These are phyloP conservation scores for Frieseomelitta varia DNA, from an alignment of 1,140 invertebrate species.

Conservation along the genomic window DNA sequence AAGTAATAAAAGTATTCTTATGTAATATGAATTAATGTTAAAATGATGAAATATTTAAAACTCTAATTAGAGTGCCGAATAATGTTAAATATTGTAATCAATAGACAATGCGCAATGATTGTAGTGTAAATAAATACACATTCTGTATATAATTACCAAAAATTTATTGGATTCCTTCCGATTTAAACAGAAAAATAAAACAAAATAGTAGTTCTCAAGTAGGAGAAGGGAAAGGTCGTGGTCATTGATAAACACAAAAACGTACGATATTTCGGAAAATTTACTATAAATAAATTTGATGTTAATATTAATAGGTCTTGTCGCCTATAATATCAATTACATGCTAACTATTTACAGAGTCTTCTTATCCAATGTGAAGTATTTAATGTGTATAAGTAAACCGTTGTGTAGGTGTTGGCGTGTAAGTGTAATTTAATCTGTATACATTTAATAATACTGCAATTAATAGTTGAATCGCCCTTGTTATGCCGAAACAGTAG, in stretches of 20 bases:
- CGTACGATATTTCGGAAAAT: constrained; percentile 76
- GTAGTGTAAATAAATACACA: constrained; percentile 14
- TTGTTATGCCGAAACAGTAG: constrained; percentile 68
- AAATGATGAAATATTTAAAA: background rate
- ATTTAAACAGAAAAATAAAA: background rate
- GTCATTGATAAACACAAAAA: constrained; percentile 52
- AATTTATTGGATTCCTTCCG: background rate
- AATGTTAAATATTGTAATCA: background rate
- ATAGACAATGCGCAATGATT: background rate
- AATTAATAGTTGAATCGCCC: constrained; percentile 79
- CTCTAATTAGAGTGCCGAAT: background rate
- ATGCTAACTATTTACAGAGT: constrained; percentile 79
- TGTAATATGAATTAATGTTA: background rate
- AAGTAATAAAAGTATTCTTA: background rate
- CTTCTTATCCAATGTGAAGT: constrained; percentile 69
- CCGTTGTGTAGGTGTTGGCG: constrained; percentile 25
- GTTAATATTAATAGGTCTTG: constrained; percentile 77
- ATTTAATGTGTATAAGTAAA: constrained; percentile 45
- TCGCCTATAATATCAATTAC: constrained; percentile 70
- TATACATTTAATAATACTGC: constrained; percentile 82
- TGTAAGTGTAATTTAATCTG: constrained; percentile 71
- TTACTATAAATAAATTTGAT: constrained; percentile 81
- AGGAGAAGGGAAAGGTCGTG: constrained; percentile 14
- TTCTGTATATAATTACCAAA: constrained; percentile 5
- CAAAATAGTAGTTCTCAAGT: background rate